Percentiles rank a stretch among this genome's conserved stretches.
Evolutionary conservation across 2,113 vertebrate genomes (phyloP).

Genomic region (Coracopsis vasa): DNA sequence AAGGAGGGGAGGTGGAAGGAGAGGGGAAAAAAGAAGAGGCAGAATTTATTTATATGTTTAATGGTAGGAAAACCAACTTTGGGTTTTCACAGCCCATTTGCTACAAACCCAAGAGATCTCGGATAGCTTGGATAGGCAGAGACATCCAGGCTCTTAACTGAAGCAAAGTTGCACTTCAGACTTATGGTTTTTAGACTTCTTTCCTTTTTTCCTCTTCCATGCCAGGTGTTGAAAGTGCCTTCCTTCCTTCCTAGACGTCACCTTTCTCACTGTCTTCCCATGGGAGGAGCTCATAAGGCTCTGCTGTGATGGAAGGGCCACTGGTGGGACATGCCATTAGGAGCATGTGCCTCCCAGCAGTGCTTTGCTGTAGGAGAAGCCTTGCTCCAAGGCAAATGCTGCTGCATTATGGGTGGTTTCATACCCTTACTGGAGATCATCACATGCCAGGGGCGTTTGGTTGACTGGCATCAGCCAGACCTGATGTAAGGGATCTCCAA

Average conservation of each 20-base stretch:
- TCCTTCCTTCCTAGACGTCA: background rate
- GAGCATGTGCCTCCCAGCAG: background rate
- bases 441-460: rapidly evolving
- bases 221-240: background rate
- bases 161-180: background rate
- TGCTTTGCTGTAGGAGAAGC: background rate
- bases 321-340: background rate
- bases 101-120: background rate
- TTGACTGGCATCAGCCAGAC: background rate
- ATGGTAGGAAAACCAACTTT: background rate
- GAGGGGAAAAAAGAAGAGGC: background rate
- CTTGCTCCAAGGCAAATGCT: rapidly evolving
- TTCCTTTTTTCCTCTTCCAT: background rate
- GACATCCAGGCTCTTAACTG: background rate
- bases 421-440: background rate
- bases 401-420: background rate
- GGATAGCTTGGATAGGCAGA: background rate
- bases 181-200: background rate
- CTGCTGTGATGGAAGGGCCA: background rate
- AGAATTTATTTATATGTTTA: background rate
- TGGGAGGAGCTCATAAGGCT: background rate
- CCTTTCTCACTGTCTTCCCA: background rate
- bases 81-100: background rate
- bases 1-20: background rate
- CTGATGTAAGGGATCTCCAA: background rate